Base-by-base conservation (phyloP, 1,140 invertebrate genomes). In the Lordiphosa mommai region DNA sequence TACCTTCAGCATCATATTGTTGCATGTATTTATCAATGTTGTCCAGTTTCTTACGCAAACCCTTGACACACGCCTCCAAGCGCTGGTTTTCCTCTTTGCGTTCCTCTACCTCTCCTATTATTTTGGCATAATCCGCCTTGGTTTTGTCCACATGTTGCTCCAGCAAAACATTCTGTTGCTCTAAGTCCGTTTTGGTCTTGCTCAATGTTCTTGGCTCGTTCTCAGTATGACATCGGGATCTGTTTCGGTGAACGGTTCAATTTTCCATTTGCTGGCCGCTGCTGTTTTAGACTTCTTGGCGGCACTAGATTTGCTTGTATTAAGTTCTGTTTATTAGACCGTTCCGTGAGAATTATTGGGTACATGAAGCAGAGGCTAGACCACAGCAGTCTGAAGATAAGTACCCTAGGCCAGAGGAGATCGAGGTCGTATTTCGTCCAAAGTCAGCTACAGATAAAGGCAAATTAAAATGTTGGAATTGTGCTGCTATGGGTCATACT, bases 91-190 rank as follows among this genome's bases (percentile, higher is more conserved):
- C 93, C 61, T 92, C 93, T 40, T 93, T 91, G 57, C 97, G 94
- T 61, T 96, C 95, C 58, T 93, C 91, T 2, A 95, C 94, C 88
- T 96, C 95, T 2, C 90, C 91, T 65, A 93, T 92, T 9, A 96
- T 89, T 69, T 94, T 92, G 36, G 92, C 91, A n/a, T 95, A 93
- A 0, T 94, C 95, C 4, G 91, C 91, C 59, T 93, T 92, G 74
- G 98, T 94, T 89, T 95, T 97, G 70, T 98, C 97, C 33, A 98
- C 95, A 85, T 98, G 97, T 89, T 97, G 96, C 77, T 96, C 95
- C 14, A 99, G 91, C 43, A 98, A 96, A 0, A 96, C 94, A 91
- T 98, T 98, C 89, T 97, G 96, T 89, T 97, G 96, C 89, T 99
- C 97, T 72, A 96, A 94, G 89, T 98, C 97, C 2, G 95, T 96